phyloP scores from a whole-genome alignment of 1,140 invertebrate genomes.

The Leptonema lineaticorne region DNA sequence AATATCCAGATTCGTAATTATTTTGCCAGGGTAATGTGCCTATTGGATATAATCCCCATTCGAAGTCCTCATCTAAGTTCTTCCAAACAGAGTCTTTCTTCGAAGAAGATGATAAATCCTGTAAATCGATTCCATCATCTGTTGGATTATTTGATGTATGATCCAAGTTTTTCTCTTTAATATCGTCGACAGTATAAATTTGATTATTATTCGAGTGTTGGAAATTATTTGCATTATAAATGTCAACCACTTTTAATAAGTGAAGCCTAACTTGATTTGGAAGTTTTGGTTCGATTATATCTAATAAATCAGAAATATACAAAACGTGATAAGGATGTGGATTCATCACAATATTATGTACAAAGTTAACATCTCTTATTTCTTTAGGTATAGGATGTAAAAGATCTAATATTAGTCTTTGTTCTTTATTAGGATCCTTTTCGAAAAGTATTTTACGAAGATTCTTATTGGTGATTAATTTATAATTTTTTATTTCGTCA shows the following conservation, averaged over 20 bases:
- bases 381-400: constrained; percentile 46
- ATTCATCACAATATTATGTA: constrained; percentile 47
- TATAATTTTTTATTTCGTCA: background rate
- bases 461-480: background rate
- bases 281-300: constrained; percentile 46
- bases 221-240: constrained; percentile 43
- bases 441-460: background rate
- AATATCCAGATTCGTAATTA: too few relatives aligned
- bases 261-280: constrained; percentile 43
- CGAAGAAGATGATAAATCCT: background rate
- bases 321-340: constrained; percentile 47
- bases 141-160: background rate
- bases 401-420: constrained; percentile 46
- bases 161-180: background rate
- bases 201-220: constrained; percentile 37
- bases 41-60: constrained; percentile 48
- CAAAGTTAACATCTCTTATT: constrained; percentile 46
- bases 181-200: constrained; percentile 33
- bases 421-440: constrained; percentile 46
- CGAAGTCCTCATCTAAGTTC: constrained; percentile 28
- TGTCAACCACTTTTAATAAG: constrained; percentile 47
- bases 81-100: constrained; percentile 28
- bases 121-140: background rate
- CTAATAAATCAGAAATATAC: constrained; percentile 47
- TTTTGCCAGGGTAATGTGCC: constrained; percentile 52